Percentiles rank a stretch among this genome's conserved stretches.
Evolutionary conservation across 2,888 invertebrate species (phyloP).

Genomic region (Drosophila cognata): DNA sequence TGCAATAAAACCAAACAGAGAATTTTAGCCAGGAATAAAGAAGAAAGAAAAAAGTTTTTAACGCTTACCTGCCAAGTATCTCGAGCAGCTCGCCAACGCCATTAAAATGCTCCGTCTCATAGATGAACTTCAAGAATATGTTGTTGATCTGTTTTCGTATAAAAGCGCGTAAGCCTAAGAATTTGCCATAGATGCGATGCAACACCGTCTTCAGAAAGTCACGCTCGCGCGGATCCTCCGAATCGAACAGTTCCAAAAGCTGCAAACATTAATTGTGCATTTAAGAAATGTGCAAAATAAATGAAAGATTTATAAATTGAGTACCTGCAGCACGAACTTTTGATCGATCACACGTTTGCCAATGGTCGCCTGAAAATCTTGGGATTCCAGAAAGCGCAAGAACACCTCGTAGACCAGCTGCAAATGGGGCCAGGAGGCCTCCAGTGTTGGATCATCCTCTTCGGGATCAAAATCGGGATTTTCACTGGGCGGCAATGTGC

Average conservation of each 20-base stretch:
- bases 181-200: conserved; percentile 99
- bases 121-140: conserved; percentile 98
- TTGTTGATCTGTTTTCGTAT: conserved; percentile 99
- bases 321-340: conserved; percentile 96
- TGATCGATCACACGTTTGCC: conserved; percentile 98
- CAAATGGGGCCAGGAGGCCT: conserved; percentile 97
- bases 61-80: conserved; percentile 93
- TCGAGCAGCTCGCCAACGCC: conserved; percentile 98
- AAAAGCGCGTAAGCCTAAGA: conserved; percentile 97
- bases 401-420: conserved; percentile 92
- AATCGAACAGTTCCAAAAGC: conserved; percentile 97
- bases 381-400: conserved; percentile 94
- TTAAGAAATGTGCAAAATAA: not conserved
- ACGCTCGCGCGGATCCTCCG: conserved; percentile 97
- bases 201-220: conserved; percentile 99
- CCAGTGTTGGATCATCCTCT: conserved; percentile 97
- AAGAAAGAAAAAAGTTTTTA: accelerated
- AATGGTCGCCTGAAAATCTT: conserved; percentile 95
- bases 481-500: conserved; percentile 93
- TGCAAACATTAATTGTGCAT: conserved; percentile 82
- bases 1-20: conserved; percentile 83
- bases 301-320: conserved; percentile 16
- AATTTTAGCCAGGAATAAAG: not conserved
- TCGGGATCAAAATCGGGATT: conserved; percentile 97
- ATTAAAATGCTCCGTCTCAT: conserved; percentile 99